Conservation (phyloP, 2,113 vertebrate genomes). For the Ceratotherium simum region DNA sequence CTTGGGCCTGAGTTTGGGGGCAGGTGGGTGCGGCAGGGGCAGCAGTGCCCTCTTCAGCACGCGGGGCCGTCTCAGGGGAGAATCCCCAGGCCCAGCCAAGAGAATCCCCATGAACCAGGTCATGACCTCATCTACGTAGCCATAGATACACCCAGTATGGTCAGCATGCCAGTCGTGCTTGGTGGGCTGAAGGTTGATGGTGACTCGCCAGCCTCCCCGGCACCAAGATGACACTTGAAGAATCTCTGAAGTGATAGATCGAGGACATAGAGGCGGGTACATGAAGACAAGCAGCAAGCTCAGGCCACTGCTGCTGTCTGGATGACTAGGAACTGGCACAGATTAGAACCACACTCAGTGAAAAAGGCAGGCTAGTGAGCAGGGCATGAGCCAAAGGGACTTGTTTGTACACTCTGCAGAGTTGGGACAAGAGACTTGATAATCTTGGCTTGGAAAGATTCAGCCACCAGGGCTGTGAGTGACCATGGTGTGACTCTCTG, state of each 20-base stretch:
- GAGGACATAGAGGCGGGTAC: too few relatives aligned
- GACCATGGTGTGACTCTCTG: background rate
- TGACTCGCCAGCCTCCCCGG: slow-evolving; percentile 94
- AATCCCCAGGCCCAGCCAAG: slow-evolving; percentile 89
- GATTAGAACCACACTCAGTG: background rate
- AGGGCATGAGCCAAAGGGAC: background rate
- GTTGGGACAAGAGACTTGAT: background rate
- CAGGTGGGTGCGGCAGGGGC: background rate
- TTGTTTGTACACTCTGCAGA: background rate
- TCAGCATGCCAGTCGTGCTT: slow-evolving; percentile 94
- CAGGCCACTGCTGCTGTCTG: background rate
- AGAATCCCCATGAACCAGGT: slow-evolving; percentile 89
- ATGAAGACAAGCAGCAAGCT: background rate
- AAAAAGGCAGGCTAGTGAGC: background rate
- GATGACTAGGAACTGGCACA: background rate
- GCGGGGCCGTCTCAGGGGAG: slow-evolving; percentile 91
- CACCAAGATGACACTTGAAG: slow-evolving; percentile 44
- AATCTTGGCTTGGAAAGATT: background rate
- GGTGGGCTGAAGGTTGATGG: slow-evolving; percentile 95
- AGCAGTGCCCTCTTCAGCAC: slow-evolving; percentile 85
- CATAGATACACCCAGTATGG: slow-evolving; percentile 57
- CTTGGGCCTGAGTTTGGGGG: slow-evolving; percentile 46
- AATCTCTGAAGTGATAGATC: background rate
- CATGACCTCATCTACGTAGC: slow-evolving; percentile 95
- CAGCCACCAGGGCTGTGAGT: background rate